Evolutionary conservation across 2,888 invertebrate species (phyloP), one percentile per base, ranked within the genome.

Genomic region (Heliothis peltigera): DNA sequence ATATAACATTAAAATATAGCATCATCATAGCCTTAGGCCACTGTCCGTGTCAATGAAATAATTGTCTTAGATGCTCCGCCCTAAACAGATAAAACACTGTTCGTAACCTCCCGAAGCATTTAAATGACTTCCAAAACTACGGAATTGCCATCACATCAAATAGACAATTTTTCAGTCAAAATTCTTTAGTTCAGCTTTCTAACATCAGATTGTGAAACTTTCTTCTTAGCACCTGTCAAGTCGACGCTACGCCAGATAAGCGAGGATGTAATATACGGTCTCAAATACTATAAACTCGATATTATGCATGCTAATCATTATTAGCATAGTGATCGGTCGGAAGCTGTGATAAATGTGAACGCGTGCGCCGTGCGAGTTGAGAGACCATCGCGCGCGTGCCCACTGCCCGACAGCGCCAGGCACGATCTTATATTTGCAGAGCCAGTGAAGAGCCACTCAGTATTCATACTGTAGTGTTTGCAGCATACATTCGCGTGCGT

Each of bases 171-270:
- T 64, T 77, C 52, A 54, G 56, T 55, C 17, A 48, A 70, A 69
- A 55, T 75, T 58, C 56, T 75, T 71, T 71, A 75, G 68, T 79
- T 77, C 63, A 60, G 68, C 77, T 77, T 71, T 77, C 77, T 77
- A 70, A 47, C 61, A 58, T 63, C 39, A n/a, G 15, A 39, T 15
- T 39, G 39, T 43, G n/a, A 18, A 48, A 75, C 75, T 73, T 70
- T 70, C 73, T 70, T 70, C 57, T 72, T 15, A 12, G 56, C 60
- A 60, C 35, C 32, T 62, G 19, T 61, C 42, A 21, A 6, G 18
- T 15, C 39, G 51, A 21, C 12, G 15, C 17, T 2, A 56, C 42
- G 15, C 25, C 17, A 39, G 25, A 52, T 46, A 52, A 74, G 47
- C 15, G 43, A 18, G 19, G 15, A 54, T n/a, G 48, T 54, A 19